A percentile compares a stretch with the other conserved stretches of the same genome.
These are phyloP conservation scores for Pseudopodoces humilis DNA, from an alignment of 2,113 vertebrate genomes.

Conservation along the genomic window DNA sequence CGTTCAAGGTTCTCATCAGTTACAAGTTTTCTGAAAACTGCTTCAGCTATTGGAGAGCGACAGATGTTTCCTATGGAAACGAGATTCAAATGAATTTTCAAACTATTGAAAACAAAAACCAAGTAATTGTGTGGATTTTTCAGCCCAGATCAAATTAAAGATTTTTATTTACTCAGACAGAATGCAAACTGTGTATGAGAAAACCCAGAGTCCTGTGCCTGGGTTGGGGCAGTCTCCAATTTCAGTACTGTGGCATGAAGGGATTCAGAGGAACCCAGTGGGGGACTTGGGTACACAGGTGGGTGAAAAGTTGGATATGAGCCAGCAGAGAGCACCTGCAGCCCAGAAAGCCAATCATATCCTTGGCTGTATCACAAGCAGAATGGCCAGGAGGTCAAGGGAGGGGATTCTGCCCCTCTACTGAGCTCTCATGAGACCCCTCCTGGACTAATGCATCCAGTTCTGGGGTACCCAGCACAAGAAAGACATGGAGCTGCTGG, in stretches of 20 bases:
- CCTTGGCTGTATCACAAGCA: neutral
- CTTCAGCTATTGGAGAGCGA: constrained; percentile 96
- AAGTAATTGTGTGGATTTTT: neutral
- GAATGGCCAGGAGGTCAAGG: accelerated
- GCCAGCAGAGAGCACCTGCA: accelerated
- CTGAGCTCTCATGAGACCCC: neutral
- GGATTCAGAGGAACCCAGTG: neutral
- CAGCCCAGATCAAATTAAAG: neutral
- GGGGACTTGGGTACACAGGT: accelerated
- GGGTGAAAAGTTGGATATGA: neutral
- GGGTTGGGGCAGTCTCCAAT: neutral
- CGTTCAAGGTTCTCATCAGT: constrained; percentile 81
- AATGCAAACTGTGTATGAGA: neutral
- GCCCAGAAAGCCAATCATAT: neutral
- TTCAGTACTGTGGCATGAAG: neutral
- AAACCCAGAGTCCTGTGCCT: neutral
- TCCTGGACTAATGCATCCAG: neutral
- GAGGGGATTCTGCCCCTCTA: neutral
- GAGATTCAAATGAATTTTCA: neutral
- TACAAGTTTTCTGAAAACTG: constrained; percentile 91
- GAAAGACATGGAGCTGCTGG: neutral
- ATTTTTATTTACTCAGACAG: neutral
- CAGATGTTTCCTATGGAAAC: constrained; percentile 90
- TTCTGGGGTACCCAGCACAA: neutral
- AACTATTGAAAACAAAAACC: neutral